Evolutionary conservation across 2,113 vertebrate species (phyloP), one percentile per base, ranked within the genome.

Genomic region (Ictalurus furcatus): DNA sequence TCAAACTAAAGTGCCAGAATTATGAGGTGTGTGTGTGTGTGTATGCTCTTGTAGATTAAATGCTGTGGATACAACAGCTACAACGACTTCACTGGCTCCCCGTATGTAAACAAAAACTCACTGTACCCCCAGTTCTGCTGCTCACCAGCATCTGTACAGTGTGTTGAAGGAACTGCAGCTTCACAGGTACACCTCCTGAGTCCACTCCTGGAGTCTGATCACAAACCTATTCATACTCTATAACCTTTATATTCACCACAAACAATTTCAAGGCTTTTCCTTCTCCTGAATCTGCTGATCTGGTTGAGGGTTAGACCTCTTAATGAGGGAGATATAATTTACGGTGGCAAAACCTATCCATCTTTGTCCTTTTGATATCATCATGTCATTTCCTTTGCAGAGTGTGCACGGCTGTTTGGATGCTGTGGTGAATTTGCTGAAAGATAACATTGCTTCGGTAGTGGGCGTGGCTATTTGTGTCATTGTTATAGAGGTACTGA

Each of bases 11-110:
- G 30, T 73, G 30, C n/a, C 28, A 30, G 30, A 17, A 65, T 65
- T 30, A 5, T n/a, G 65, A n/a, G 8, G 30, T 71, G 67, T 71
- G n/a, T 74, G 34, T 58, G 44, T 88, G 28, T 73, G 0, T 81
- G 23, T 88, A n/a, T 86, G 1, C 0, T 56, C 11, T 88, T 89
- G 17, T 74, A 96, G 95, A 87, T 96, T 3, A 37, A 93, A 5
- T 96, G 95, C 93, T 97, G 96, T 37, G 96, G 96, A 90, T 95
- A 92, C 93, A 90, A 25, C 21, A 94, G 93, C 92, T 96, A 94
- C 88, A 89, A 91, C 0, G 95, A 97, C 89, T 96, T 96, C 83
- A 59, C 59, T 0, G 63, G 0, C 59, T 96, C 96, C 0, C 79
- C 91, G 5, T 95, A 92, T 87, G 0, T 89, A 1, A 9, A 0